A percentile compares a stretch with the other conserved stretches of the same genome.
Conservation (phyloP, 2,113 vertebrate species). For the Aythya baeri region DNA sequence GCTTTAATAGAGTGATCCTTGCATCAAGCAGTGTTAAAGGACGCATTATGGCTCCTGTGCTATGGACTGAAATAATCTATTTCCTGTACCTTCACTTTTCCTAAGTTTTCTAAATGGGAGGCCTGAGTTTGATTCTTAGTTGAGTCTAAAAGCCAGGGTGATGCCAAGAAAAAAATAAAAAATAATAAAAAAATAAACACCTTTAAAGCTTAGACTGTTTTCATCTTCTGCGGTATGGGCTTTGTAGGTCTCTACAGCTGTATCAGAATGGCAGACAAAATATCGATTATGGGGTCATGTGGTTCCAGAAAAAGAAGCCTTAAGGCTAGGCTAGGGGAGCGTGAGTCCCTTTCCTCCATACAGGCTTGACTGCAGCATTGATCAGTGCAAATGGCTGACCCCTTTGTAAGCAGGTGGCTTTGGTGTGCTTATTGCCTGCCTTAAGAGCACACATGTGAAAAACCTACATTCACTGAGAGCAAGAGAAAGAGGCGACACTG, state of each 20-base stretch:
- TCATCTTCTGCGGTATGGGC: background rate
- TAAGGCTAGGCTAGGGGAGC: background rate
- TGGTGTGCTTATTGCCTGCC: background rate
- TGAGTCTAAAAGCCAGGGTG: background rate
- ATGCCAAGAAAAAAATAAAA: background rate
- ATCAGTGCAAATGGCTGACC: background rate
- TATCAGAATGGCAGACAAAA: background rate
- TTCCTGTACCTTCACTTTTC: background rate
- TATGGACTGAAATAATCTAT: background rate
- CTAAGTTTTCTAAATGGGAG: background rate
- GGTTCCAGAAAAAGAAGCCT: background rate
- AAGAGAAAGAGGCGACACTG: background rate
- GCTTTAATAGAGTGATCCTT: background rate
- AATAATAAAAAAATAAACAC: too few relatives aligned
- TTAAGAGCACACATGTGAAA: background rate
- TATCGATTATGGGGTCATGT: background rate
- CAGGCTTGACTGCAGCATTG: background rate
- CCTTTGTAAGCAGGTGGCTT: background rate
- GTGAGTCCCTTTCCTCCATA: background rate
- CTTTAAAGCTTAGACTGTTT: background rate
- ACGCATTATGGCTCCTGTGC: background rate
- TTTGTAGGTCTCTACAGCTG: background rate
- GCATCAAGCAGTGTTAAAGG: background rate
- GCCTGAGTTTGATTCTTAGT: background rate
- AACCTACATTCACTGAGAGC: background rate